Evolutionary conservation across 2,888 invertebrate genomes (phyloP), one percentile per base, ranked within the genome.

Genomic region (Epiperipatus broadwayi): DNA sequence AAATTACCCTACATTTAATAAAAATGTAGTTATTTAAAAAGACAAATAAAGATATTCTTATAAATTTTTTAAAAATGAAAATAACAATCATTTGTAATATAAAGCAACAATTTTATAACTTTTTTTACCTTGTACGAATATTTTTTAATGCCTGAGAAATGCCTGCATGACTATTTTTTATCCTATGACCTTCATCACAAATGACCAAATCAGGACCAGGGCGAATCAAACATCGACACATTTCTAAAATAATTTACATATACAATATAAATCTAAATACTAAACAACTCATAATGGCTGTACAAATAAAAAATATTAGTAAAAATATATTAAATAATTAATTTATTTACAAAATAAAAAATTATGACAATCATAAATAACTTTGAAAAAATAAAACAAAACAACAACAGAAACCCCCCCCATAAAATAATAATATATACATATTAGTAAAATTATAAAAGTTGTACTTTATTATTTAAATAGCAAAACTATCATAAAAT

Each of bases 151-250:
- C 85, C 55, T 81, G 75, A 1, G 93, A 89, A 50, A 91, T 93
- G 44, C 87, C 85, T 1, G 97, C 91, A 53, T 89, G 87, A 0
- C 89, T 81, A 59, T 95, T 97, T 61, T 97, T 97, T 47, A 97
- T 97, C 15, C 93, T 69, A 58, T 97, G 97, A 0, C 95, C 91
- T 60, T 91, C 91, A 50, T 91, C 91, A 55, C 91, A 91, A 45
- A 91, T 84, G 0, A 91, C 80, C 37, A 89, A 62, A 61, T 91
- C 89, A 0, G 91, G 89, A 0, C 91, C 91, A 0, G 89, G 89
- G 50, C 73, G 74, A 0, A 89, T 78, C 25, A 93, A 59, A 0
- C 84, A 80, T 45, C 71, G 68, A 50, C 80, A 78, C 61, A 87
- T 78, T 54, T 78, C 78, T 75, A 58, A 15, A 63, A 65, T 15